Evolutionary conservation across 2,797 vertebrate species (phyloP).

Genomic region (Gallirallus australis): DNA sequence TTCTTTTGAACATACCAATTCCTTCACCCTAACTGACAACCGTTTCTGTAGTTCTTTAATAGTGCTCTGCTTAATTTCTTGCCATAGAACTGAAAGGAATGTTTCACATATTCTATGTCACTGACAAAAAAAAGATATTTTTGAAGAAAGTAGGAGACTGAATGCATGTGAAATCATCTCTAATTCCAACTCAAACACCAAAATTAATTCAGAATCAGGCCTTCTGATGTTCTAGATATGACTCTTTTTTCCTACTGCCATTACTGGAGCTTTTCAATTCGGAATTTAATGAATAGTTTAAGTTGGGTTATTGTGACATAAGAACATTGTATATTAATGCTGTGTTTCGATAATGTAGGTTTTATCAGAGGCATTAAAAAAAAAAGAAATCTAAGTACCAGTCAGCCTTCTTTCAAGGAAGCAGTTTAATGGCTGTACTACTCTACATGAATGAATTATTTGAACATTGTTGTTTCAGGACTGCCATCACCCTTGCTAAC

Average conservation of each 20-base stretch:
- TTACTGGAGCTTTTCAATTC: not conserved
- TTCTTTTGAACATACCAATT: not conserved
- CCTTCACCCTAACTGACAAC: not conserved
- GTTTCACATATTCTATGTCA: not conserved
- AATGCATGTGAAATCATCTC: not conserved
- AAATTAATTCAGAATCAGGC: not conserved
- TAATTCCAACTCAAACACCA: not conserved
- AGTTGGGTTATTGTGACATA: not conserved
- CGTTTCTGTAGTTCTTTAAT: not conserved
- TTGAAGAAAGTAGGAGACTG: not conserved
- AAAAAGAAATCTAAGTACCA: not conserved
- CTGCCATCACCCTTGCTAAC: not conserved
- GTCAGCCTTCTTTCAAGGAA: not conserved
- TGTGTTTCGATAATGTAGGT: not conserved
- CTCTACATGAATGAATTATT: not conserved
- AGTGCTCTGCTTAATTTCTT: not conserved
- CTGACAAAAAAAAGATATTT: not conserved
- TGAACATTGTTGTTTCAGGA: not conserved
- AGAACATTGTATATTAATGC: not conserved
- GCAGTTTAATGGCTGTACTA: not conserved
- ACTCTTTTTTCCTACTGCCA: not conserved
- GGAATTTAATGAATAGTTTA: not conserved
- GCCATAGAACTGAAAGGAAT: not conserved
- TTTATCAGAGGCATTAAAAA: not conserved
- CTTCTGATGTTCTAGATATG: not conserved